Evolutionary conservation across 2,888 invertebrate species (phyloP).

Genomic region (Chymomyza amoena): DNA sequence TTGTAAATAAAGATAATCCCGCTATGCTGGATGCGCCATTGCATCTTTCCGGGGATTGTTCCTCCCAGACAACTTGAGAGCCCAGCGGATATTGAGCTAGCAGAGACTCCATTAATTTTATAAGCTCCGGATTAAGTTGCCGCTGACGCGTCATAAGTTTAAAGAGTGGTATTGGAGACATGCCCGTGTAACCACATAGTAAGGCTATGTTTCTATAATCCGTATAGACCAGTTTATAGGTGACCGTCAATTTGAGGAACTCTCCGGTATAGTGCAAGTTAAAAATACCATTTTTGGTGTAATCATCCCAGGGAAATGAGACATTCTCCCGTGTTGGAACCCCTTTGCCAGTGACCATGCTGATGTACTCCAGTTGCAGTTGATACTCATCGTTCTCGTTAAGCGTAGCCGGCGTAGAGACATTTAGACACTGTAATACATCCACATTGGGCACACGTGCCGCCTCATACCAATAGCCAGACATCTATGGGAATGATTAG

Average conservation of each 20-base stretch:
- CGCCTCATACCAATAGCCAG: conserved; percentile 52
- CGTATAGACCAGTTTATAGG: conserved; percentile 45
- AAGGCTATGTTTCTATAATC: conserved; percentile 27
- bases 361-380: conserved; percentile 46
- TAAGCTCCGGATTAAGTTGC: conserved; percentile 10
- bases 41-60: conserved; percentile 39
- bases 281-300: conserved; percentile 46
- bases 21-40: conserved; percentile 24
- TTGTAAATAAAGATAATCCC: background rate
- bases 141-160: conserved; percentile 46
- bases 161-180: conserved; percentile 43
- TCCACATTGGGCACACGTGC: conserved; percentile 37
- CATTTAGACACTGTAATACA: conserved; percentile 40
- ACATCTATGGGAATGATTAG: conserved; percentile 25
- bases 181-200: conserved; percentile 49
- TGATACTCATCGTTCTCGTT: conserved; percentile 19
- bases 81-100: conserved; percentile 23
- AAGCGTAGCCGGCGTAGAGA: conserved; percentile 22
- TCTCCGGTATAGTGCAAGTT: conserved; percentile 26
- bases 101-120: conserved; percentile 1
- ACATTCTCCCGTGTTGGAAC: conserved; percentile 33
- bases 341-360: conserved; percentile 35
- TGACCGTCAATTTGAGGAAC: conserved; percentile 9
- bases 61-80: conserved; percentile 38
- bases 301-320: conserved; percentile 47